A percentile compares a stretch with the other conserved stretches of the same genome.
Conservation (phyloP, 2,888 invertebrate species). For the Amblyjoppa proteus region DNA sequence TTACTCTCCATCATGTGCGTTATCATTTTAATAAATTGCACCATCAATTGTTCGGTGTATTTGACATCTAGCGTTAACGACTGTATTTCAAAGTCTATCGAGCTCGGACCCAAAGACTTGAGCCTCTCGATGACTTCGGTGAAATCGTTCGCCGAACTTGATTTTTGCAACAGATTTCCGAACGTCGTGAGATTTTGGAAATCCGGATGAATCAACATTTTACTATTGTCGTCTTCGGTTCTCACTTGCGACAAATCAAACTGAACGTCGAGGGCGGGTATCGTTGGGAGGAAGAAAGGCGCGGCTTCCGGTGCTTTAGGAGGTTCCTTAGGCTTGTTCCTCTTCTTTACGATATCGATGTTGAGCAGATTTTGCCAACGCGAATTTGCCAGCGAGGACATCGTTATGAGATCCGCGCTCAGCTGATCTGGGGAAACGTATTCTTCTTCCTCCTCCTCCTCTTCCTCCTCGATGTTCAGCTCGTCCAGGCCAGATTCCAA, state of each 20-base stretch:
- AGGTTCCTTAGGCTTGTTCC: conserved; percentile 96
- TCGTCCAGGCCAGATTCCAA: conserved; percentile 88
- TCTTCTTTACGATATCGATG: conserved; percentile 93
- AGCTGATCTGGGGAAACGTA: conserved; percentile 93
- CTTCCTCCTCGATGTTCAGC: conserved; percentile 86
- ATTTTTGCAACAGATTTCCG: conserved; percentile 88
- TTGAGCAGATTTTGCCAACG: conserved; percentile 97
- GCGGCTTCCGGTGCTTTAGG: conserved; percentile 94
- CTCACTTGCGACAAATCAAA: conserved; percentile 90
- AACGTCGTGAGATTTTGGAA: conserved; percentile 90
- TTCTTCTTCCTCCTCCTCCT: conserved; percentile 86
- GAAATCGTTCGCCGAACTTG: conserved; percentile 86
- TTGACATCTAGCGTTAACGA: conserved; percentile 91
- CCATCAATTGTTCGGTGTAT: conserved; percentile 90
- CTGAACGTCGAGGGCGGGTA: conserved; percentile 92
- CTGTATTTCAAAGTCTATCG: conserved; percentile 95
- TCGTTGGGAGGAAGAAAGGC: conserved; percentile 98
- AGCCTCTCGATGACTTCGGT: conserved; percentile 87
- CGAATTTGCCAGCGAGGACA: conserved; percentile 94
- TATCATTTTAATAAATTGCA: conserved; percentile 92
- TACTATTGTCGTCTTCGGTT: conserved; percentile 82
- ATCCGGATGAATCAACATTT: conserved; percentile 87
- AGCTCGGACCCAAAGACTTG: conserved; percentile 92
- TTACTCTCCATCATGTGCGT: conserved; percentile 90
- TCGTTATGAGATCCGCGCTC: conserved; percentile 91